phyloP scores from a whole-genome alignment of 1,140 invertebrate genomes.

The Dufourea novaeangliae region DNA sequence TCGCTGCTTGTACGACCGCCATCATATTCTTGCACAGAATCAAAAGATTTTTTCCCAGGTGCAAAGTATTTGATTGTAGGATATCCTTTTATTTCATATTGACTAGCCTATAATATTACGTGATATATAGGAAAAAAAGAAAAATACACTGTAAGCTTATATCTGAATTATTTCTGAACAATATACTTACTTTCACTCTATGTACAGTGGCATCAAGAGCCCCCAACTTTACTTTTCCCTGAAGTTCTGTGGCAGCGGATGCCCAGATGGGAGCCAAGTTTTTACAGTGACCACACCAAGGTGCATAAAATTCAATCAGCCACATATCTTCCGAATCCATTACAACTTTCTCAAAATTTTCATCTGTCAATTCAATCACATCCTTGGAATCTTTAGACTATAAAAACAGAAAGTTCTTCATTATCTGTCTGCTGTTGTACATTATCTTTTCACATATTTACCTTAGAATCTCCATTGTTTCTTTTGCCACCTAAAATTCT shows the following conservation, averaged over 20 bases:
- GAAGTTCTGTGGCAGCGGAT: slow-evolving; percentile 95
- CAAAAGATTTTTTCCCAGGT: slow-evolving; percentile 88
- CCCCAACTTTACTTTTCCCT: slow-evolving; percentile 97
- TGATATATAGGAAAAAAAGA: slow-evolving; percentile 2
- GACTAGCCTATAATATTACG: slow-evolving; percentile 81
- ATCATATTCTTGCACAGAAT: slow-evolving; percentile 89
- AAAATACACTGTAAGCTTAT: neutral
- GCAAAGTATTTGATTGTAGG: slow-evolving; percentile 98
- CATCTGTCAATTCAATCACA: slow-evolving; percentile 96
- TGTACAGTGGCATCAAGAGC: slow-evolving; percentile 98
- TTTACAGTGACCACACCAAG: slow-evolving; percentile 98
- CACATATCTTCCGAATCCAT: slow-evolving; percentile 95
- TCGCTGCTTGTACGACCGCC: slow-evolving; percentile 95
- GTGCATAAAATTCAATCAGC: slow-evolving; percentile 98
- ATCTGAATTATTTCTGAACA: neutral
- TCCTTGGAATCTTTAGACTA: slow-evolving; percentile 84
- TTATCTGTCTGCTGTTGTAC: neutral
- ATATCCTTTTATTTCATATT: slow-evolving; percentile 94
- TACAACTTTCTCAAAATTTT: slow-evolving; percentile 96
- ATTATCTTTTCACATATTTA: slow-evolving; percentile 30
- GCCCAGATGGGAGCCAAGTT: slow-evolving; percentile 97
- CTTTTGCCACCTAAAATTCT: slow-evolving; percentile 85
- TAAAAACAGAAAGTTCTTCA: slow-evolving; percentile 19
- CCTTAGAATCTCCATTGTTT: slow-evolving; percentile 73
- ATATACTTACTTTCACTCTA: slow-evolving; percentile 83